These are phyloP conservation scores for Eupithecia pulchellata DNA, from an alignment of 2,888 invertebrate genomes.

Conservation along the genomic window DNA sequence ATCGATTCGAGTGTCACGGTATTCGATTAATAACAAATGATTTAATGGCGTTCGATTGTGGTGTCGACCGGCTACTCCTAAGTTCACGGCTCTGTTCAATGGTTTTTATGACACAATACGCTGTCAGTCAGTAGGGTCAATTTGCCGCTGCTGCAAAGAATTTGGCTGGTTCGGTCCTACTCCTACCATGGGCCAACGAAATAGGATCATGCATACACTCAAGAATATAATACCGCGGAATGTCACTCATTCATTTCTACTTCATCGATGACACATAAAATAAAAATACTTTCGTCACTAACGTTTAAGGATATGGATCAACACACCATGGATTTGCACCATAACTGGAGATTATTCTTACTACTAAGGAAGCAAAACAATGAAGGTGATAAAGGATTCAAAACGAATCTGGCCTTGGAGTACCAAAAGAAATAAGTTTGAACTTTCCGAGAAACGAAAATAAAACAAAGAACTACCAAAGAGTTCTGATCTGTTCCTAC, in stretches of 20 bases:
- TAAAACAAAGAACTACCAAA: background rate
- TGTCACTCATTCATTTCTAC: no score
- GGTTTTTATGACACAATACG: conserved; percentile 42
- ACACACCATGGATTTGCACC: background rate
- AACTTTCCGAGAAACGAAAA: background rate
- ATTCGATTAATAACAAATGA: conserved; percentile 65
- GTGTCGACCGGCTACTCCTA: conserved; percentile 56
- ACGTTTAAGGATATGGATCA: background rate
- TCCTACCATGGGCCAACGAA: no score
- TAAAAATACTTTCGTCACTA: background rate
- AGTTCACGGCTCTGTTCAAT: conserved; percentile 64
- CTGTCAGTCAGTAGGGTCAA: conserved; percentile 15
- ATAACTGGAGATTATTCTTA: background rate
- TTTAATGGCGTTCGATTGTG: conserved; percentile 65
- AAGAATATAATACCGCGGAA: background rate
- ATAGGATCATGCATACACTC: background rate
- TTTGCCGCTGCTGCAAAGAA: background rate
- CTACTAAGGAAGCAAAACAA: background rate
- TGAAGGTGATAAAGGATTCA: background rate
- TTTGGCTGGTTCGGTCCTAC: background rate
- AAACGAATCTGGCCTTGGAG: background rate
- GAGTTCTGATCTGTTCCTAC: conserved; percentile 4
- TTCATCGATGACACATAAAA: no score
- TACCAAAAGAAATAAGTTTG: background rate
- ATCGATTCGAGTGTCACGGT: conserved; percentile 63